Conservation (phyloP, 2,113 vertebrate species). For the Platycercus adscitus region DNA sequence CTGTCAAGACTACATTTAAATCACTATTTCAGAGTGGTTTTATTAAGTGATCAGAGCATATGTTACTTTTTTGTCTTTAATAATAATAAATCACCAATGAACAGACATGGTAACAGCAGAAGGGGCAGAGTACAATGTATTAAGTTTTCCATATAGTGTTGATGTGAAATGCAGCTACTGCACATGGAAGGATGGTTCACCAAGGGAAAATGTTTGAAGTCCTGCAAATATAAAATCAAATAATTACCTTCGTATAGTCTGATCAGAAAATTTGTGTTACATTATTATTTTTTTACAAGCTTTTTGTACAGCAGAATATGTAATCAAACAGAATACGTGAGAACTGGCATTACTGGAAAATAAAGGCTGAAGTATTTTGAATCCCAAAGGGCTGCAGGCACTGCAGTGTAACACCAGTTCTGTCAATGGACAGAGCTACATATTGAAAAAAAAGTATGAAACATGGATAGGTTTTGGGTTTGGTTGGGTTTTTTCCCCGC, state of each 20-base stretch:
- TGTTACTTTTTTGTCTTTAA: neutral
- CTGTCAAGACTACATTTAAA: neutral
- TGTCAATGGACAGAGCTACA: neutral
- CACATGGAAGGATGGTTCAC: neutral
- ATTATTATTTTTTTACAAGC: neutral
- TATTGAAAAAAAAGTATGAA: neutral
- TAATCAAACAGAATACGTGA: neutral
- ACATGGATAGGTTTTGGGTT: neutral
- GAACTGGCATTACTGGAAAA: neutral
- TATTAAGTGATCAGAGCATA: conserved; percentile 2
- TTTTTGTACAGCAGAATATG: neutral
- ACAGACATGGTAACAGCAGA: neutral
- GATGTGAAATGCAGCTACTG: neutral
- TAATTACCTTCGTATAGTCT: conserved; percentile 9
- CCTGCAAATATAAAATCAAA: conserved; percentile 41
- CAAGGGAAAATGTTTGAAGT: neutral
- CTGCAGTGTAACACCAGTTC: neutral
- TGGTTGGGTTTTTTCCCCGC: neutral
- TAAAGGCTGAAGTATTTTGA: neutral
- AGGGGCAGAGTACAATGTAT: neutral
- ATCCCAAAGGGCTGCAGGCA: neutral
- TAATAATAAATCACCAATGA: neutral
- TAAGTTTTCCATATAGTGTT: conserved; percentile 8
- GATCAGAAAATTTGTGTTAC: neutral
- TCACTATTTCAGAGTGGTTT: neutral